Evolutionary conservation across 2,797 vertebrate genomes (phyloP), one percentile per base, ranked within the genome.

Genomic region (Eulemur coronatus): DNA sequence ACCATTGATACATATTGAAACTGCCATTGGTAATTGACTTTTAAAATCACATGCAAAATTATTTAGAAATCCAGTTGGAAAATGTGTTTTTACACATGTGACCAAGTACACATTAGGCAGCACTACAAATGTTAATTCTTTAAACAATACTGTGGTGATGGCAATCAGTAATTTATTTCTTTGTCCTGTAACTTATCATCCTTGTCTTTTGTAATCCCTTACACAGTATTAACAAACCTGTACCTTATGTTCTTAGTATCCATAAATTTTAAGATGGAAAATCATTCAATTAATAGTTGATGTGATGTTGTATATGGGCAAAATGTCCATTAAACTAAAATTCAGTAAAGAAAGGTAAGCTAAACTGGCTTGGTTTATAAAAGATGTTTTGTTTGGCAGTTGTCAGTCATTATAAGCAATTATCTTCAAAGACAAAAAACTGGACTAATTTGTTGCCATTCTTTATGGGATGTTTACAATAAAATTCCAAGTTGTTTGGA

Each of bases 101-200:
- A 96, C 75, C 94, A 97, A 94, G 89, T 94, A 93, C 69, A 96
- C 65, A 82, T 95, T 97, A 97, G 79, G 63, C 95, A 97, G 89
- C 96, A 96, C 96, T 93, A 82, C 90, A 96, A 97, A 96, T 98
- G 96, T 97, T 97, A 95, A 93, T 97, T 96, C 91, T 97, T 97
- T 96, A 96, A 97, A 97, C 72, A 97, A 95, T 97, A 96, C 91
- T 33, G 93, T 98, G 97, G 98, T 98, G 97, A 98, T 98, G 97
- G 98, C 97, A 98, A 97, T 98, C 97, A 97, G 94, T 97, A 97
- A 98, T 96, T 98, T 97, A 98, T 97, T 98, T 97, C 91, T 98
- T 93, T 97, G 93, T 98, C 97, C 97, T 98, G 94, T 98, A 97
- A 97, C 73, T 97, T 98, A 96, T 75, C 97, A 97, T 96, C 81